Evolutionary conservation across 2,888 invertebrate genomes (phyloP).

Genomic region (Pterostichus madidus): DNA sequence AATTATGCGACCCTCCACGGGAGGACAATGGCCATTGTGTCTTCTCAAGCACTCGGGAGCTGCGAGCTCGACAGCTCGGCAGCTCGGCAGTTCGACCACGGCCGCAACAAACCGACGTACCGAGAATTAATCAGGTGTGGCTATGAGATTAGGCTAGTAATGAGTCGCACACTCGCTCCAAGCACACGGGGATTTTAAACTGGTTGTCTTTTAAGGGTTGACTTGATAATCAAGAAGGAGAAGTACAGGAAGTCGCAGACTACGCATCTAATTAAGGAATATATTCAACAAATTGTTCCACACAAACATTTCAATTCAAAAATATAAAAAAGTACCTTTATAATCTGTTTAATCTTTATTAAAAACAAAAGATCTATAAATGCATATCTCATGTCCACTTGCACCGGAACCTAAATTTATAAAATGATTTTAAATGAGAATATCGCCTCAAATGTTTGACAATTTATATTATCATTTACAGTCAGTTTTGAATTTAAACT

Average conservation of each 20-base stretch:
- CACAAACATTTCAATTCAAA: too few relatives aligned
- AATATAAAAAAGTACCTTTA: too few relatives aligned
- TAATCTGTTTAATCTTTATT: too few relatives aligned
- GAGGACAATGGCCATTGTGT: conserved; percentile 73
- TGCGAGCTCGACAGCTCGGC: conserved; percentile 69
- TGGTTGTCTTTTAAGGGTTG: neutral
- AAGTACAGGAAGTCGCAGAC: neutral
- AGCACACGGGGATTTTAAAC: neutral
- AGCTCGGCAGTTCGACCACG: conserved; percentile 69
- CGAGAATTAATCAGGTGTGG: conserved; percentile 62
- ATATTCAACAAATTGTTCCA: too few relatives aligned
- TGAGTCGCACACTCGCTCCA: conserved; percentile 38
- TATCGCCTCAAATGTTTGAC: too few relatives aligned
- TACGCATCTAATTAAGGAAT: neutral
- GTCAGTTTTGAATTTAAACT: too few relatives aligned
- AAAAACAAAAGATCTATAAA: too few relatives aligned
- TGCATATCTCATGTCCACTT: too few relatives aligned
- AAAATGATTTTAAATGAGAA: too few relatives aligned
- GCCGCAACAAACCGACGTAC: conserved; percentile 68
- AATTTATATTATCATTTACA: too few relatives aligned
- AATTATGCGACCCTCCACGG: conserved; percentile 71
- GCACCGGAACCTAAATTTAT: too few relatives aligned
- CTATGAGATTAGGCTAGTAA: conserved; percentile 55
- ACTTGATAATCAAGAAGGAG: neutral
- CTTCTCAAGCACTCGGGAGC: conserved; percentile 69